Evolutionary conservation across 2,797 vertebrate genomes (phyloP).

Genomic region (Alectoris magna): DNA sequence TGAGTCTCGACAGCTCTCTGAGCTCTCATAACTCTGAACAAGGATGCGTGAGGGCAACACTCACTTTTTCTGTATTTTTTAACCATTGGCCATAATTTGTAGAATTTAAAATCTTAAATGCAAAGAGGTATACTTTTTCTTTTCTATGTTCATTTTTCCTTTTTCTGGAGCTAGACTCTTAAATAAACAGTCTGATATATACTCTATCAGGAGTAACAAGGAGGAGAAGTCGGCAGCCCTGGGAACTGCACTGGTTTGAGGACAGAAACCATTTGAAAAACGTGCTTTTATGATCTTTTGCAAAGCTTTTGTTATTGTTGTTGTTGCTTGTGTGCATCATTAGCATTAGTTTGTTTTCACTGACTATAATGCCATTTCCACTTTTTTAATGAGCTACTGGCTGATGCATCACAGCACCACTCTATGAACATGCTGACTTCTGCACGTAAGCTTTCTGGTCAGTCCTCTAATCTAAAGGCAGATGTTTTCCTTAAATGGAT

Average conservation of each 20-base stretch:
- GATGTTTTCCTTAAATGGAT: constrained; percentile 5
- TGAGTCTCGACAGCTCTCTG: rapidly evolving
- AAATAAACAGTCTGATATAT: not conserved
- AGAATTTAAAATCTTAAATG: not conserved
- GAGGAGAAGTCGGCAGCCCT: not conserved
- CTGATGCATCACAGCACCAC: not conserved
- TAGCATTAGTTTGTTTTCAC: constrained; percentile 16
- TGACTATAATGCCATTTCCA: not conserved
- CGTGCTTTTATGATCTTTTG: not conserved
- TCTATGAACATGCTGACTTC: not conserved
- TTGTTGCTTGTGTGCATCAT: not conserved
- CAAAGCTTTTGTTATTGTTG: not conserved
- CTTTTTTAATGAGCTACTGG: not conserved
- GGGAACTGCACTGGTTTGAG: not conserved
- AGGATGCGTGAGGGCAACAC: not conserved
- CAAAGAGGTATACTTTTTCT: not conserved
- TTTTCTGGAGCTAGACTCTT: not conserved
- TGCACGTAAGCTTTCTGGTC: not conserved
- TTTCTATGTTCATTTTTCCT: not conserved
- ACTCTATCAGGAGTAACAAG: not conserved
- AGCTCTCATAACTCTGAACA: not conserved
- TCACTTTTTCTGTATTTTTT: not conserved
- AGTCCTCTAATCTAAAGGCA: not conserved
- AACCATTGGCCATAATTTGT: not conserved
- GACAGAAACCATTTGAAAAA: not conserved